These are phyloP conservation scores for Daktulosphaira vitifoliae DNA, from an alignment of 1,140 invertebrate genomes.

Conservation along the genomic window DNA sequence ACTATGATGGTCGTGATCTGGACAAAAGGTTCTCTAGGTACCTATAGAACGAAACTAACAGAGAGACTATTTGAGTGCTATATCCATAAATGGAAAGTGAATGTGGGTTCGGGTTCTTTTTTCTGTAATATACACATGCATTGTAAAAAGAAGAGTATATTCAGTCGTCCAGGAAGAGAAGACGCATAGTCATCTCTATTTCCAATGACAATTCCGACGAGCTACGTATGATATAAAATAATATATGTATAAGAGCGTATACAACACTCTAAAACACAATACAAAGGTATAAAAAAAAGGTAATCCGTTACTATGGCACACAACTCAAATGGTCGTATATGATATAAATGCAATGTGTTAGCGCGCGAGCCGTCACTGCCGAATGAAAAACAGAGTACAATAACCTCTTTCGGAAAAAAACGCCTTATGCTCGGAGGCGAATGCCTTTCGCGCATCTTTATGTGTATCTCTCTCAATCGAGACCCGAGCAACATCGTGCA, in stretches of 20 bases:
- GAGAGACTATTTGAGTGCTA: background rate
- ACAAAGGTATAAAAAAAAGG: no score
- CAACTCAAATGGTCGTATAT: no score
- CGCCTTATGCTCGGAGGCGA: background rate
- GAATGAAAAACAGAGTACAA: slow-evolving; percentile 12
- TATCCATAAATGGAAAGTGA: slow-evolving; percentile 31
- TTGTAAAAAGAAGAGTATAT: background rate
- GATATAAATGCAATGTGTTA: no score
- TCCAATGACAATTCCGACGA: background rate
- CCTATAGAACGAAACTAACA: background rate
- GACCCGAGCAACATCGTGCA: no score
- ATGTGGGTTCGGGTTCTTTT: slow-evolving; percentile 15
- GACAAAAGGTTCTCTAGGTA: slow-evolving; percentile 3
- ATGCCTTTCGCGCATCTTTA: background rate
- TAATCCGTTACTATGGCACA: no score
- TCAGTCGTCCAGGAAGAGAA: background rate
- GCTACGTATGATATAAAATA: background rate
- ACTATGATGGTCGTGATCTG: background rate
- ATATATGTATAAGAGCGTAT: no score
- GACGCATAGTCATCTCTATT: slow-evolving; percentile 12
- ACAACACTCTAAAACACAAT: no score
- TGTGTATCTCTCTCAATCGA: no score
- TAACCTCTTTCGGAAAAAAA: slow-evolving; percentile 3
- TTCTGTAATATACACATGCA: background rate
- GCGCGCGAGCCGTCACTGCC: background rate